Base-by-base conservation (phyloP, 2,888 invertebrate species). In the Netelia virgata region DNA sequence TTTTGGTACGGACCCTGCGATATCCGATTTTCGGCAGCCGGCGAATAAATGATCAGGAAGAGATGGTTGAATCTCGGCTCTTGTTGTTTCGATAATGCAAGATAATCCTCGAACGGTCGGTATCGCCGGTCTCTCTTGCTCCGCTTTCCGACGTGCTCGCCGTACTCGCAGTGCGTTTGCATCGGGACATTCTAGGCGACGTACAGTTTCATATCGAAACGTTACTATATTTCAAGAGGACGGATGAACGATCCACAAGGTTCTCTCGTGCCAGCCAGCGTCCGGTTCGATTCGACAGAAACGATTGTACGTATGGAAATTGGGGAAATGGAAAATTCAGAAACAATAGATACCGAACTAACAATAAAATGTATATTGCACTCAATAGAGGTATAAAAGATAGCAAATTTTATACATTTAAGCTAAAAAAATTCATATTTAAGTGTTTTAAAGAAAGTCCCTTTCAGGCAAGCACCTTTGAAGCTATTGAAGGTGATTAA, bases 31-130 rank as follows among this genome's bases (percentile, higher is more conserved):
- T 16, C 9, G 2, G 16, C 16, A 72, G 59, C 14, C 50, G 50
- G 59, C 73, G 61, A 81, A 73, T 63, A 43, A 84, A 82, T 64
- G n/a, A 47, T 74, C 41, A 11, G 23, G 64, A 55, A 63, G 68
- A 73, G 63, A 81, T 6, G 36, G 36, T 36, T 36, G 73, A 18
- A 82, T 82, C 69, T 84, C 77, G 59, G 18, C 5, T 14, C 16
- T 3, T 18, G 77, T 74, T 57, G 64, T 74, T 70, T 23, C 53
- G 74, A 78, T 84, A 84, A 74, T 84, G 74, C 77, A 59, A 69
- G 81, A 74, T 84, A 78, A 84, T 82, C 74, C 77, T 23, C 47
- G 43, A 78, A 20, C 55, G 50, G 41, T 23, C 66, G 57, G 57
- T 50, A 68, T 41, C 23, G 36, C 9, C 14, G 10, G 20, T 6